Conservation (phyloP, 2,797 vertebrate genomes). For the Champsocephalus gunnari region DNA sequence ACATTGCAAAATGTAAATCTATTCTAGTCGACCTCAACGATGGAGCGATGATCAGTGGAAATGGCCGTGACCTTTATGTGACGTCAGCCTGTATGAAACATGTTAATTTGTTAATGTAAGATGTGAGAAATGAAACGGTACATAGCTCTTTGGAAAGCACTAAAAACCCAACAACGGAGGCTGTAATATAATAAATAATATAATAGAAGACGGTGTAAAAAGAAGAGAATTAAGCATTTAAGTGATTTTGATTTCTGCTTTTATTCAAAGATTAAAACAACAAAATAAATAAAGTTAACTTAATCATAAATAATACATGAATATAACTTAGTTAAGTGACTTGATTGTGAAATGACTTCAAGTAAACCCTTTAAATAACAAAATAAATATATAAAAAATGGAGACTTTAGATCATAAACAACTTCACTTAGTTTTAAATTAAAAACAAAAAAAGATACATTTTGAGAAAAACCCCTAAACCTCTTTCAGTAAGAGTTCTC, state of each 20-base stretch:
- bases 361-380: conserved; percentile 34
- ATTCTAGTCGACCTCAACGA: too few relatives aligned
- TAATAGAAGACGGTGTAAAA: background rate
- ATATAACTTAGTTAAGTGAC: conserved; percentile 34
- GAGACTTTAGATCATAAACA: background rate
- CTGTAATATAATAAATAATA: background rate
- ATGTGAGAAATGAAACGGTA: background rate
- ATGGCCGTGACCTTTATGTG: too few relatives aligned
- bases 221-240: background rate
- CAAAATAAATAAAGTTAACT: conserved; percentile 62
- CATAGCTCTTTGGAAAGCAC: background rate
- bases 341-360: conserved; percentile 12
- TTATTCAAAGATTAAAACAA: conserved; percentile 49
- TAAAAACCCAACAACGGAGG: too few relatives aligned
- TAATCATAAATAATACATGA: conserved; percentile 58
- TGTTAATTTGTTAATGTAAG: background rate
- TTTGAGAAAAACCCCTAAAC: too few relatives aligned
- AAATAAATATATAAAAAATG: conserved; percentile 37
- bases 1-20: too few relatives aligned
- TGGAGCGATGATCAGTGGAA: too few relatives aligned
- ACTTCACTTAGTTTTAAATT: conserved; percentile 25
- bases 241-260: conserved; percentile 23
- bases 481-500: background rate
- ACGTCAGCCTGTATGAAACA: background rate
- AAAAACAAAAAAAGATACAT: conserved; percentile 1